These are phyloP conservation scores for human (Homo sapiens) DNA, from an alignment of 2,113 vertebrate species.

Conservation along the genomic window GRCh38 chr3:26593001-26593500, in stretches of 20 bases:
- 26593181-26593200: neutral
- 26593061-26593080: neutral
- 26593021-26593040: neutral
- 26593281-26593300: neutral
- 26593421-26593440: neutral
- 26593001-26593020: neutral
- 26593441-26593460: neutral
- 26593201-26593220: neutral
- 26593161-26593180: neutral
- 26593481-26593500: neutral
- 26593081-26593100: neutral
- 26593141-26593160: neutral
- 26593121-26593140: neutral
- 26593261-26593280: neutral
- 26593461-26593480: neutral
- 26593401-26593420: neutral
- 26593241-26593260: neutral
- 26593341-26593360: neutral
- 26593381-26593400: neutral
- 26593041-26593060: neutral
- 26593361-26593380: neutral
- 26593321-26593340: neutral
- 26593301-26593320: neutral
- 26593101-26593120: neutral
- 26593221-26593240: neutral